Percentiles rank a stretch among this genome's conserved stretches.
phyloP scores from a whole-genome alignment of 2,113 vertebrate genomes.

The Anoura caudifer region DNA sequence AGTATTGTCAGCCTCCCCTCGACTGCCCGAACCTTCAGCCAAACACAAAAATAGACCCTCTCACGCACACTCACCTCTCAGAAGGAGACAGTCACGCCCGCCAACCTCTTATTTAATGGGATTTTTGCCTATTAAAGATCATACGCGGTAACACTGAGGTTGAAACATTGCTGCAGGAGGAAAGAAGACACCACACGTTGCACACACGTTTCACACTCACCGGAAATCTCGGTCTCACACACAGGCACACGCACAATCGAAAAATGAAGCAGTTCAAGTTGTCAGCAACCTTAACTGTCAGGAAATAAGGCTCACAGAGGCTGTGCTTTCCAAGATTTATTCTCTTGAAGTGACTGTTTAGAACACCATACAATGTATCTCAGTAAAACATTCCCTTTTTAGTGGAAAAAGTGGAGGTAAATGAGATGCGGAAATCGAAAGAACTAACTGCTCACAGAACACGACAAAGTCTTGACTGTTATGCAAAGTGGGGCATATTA shows the following conservation, averaged over 20 bases:
- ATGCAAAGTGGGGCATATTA: not conserved
- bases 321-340: not conserved
- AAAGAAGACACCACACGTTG: not conserved
- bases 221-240: not conserved
- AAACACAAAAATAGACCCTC: not conserved
- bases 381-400: conserved; percentile 23
- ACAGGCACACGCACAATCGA: not conserved
- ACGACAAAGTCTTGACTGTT: not conserved
- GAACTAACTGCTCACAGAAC: conserved; percentile 3
- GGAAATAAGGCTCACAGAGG: not conserved
- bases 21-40: not conserved
- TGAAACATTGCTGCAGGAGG: conserved; percentile 16
- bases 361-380: not conserved
- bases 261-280: not conserved
- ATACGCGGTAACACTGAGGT: not conserved
- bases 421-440: not conserved
- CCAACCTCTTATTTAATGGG: not conserved
- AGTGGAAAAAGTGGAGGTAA: not conserved
- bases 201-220: not conserved
- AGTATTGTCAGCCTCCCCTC: not conserved
- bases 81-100: not conserved
- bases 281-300: not conserved
- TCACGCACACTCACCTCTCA: not conserved
- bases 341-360: conserved; percentile 18
- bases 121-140: conserved; percentile 9